Conservation (phyloP, 23 tunicate genomes). For the Styela clava region DNA sequence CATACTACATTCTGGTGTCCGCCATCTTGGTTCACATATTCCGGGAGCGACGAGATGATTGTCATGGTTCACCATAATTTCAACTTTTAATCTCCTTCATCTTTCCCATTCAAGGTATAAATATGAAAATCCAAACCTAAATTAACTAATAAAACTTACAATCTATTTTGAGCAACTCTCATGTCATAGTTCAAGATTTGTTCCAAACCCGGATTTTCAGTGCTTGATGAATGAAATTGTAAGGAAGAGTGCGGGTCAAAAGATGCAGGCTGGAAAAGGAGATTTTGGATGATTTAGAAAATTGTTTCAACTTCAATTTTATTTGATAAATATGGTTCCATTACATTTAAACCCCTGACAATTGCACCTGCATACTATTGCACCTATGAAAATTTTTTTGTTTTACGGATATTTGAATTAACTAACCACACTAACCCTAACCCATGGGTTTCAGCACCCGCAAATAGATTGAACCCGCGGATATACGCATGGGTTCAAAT, state of each 20-base stretch:
- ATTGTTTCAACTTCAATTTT: background rate
- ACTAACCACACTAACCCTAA: no score
- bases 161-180: slow-evolving; percentile 22
- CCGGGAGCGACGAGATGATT: background rate
- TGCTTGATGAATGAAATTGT: background rate
- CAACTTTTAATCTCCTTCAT: background rate
- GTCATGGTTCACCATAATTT: background rate
- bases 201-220: slow-evolving; percentile 5
- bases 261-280: background rate
- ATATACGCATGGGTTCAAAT: no score
- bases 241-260: background rate
- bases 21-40: no score
- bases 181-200: background rate
- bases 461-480: no score
- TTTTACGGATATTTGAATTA: background rate
- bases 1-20: no score
- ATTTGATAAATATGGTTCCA: background rate
- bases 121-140: no score
- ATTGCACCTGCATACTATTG: background rate
- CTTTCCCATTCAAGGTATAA: no score
- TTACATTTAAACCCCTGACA: background rate
- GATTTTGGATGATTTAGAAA: background rate
- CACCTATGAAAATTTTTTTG: background rate
- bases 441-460: no score
- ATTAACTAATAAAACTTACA: slow-evolving; percentile 10